Evolutionary conservation across 2,888 invertebrate species (phyloP).

Genomic region (Sarcophaga caerulescens): DNA sequence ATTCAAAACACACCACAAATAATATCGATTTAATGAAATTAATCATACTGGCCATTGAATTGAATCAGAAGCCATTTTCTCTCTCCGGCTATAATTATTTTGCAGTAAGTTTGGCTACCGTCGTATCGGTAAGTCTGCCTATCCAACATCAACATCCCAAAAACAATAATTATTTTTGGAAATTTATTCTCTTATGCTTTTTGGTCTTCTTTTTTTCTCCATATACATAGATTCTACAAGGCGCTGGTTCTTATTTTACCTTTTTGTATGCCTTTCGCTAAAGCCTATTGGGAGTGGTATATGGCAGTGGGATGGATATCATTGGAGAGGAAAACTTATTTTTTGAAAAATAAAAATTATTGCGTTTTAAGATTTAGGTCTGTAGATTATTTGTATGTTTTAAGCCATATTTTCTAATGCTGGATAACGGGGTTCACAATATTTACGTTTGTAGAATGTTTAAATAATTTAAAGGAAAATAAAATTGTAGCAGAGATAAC

Average conservation of each 20-base stretch:
- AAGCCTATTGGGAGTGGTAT: background rate
- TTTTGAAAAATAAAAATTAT: conserved; percentile 36
- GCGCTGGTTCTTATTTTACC: conserved; percentile 71
- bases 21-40: conserved; percentile 71
- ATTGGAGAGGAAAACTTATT: background rate
- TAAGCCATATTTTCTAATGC: background rate
- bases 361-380: conserved; percentile 34
- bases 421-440: background rate
- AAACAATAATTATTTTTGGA: too few relatives aligned
- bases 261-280: conserved; percentile 69
- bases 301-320: background rate
- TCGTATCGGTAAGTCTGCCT: conserved; percentile 61
- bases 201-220: background rate
- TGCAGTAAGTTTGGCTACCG: conserved; percentile 66
- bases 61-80: conserved; percentile 67
- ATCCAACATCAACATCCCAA: background rate
- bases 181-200: background rate
- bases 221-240: conserved; percentile 68
- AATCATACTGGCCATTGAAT: conserved; percentile 64
- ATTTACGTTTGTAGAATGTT: conserved; percentile 25
- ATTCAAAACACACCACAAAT: conserved; percentile 62
- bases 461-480: conserved; percentile 9
- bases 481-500: background rate
- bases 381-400: conserved; percentile 28
- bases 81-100: conserved; percentile 70